Evolutionary conservation across 2,797 vertebrate species (phyloP), one percentile per base, ranked within the genome.

Genomic region (Lepilemur septentrionalis): DNA sequence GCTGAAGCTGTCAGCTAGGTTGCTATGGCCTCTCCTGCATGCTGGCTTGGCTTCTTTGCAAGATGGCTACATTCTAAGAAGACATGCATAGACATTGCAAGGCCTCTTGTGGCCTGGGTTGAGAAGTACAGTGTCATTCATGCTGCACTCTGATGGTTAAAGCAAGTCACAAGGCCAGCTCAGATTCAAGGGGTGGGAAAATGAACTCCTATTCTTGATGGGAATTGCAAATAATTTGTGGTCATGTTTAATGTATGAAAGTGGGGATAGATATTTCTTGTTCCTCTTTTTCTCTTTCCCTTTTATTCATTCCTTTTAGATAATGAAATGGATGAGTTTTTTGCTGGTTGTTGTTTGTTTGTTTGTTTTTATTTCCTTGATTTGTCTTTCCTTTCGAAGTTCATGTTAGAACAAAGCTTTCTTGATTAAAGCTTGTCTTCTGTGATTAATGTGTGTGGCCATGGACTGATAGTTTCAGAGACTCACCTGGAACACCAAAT

Each of bases 361-460:
- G 38, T 61, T 81, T 82, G 90, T 35, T 43, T 52, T 75, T 55
- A 52, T 95, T 97, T 69, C 92, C 94, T 97, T 98, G 96, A 95
- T 93, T 93, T 97, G 0, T 25, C 90, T 89, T 97, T 75, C 52
- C 96, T 95, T 78, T 88, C 82, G 57, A 91, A 91, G n/a, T 96
- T 83, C 72, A 12, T 89, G 14, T 89, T 92, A 55, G n/a, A 96
- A 87, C 52, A 90, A 72, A 91, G 11, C 14, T 87, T 87, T n/a
- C 59, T 88, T 80, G 67, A 6, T 85, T 82, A 91, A 80, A 78
- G 18, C 23, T 57, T 91, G 43, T 80, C 46, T 63, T 94, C 69
- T 94, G 4, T 89, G 59, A 89, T 90, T 95, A 65, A 32, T 88
- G 72, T 69, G 13, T 88, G 5, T 94, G 52, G n/a, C 30, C 30